Percentiles rank a stretch among this genome's conserved stretches.
Conservation (phyloP, 2,113 vertebrate genomes). For the Nothobranchius kuhntae region DNA sequence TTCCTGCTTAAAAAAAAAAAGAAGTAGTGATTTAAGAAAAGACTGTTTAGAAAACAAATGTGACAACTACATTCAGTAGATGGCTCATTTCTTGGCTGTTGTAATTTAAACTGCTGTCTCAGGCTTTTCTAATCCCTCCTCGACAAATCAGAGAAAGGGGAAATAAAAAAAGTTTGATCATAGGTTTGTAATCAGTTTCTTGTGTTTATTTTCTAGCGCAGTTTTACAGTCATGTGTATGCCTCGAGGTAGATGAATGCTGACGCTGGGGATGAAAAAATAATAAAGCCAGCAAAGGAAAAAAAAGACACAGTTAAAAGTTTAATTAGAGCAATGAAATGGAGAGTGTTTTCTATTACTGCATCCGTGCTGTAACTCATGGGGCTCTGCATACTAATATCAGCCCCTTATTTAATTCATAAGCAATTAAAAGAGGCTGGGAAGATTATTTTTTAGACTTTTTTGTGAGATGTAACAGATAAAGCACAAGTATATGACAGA, state of each 20-base stretch:
- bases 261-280: constrained; percentile 23
- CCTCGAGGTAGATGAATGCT: constrained; percentile 45
- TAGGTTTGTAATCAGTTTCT: constrained; percentile 27
- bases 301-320: constrained; percentile 54
- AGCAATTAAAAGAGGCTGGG: constrained; percentile 47
- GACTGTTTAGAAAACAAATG: constrained; percentile 8
- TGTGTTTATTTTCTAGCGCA: constrained; percentile 21
- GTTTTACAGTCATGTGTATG: constrained; percentile 23
- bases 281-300: neutral
- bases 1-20: constrained; percentile 11
- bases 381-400: constrained; percentile 64
- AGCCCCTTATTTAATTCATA: constrained; percentile 54
- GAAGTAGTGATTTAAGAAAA: constrained; percentile 19
- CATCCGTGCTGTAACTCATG: constrained; percentile 45
- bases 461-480: neutral
- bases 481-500: neutral
- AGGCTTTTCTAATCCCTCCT: constrained; percentile 6
- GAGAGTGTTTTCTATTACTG: constrained; percentile 63
- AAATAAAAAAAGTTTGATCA: constrained; percentile 5
- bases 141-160: constrained; percentile 11
- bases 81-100: constrained; percentile 7
- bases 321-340: constrained; percentile 66
- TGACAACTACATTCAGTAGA: constrained; percentile 27
- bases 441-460: constrained; percentile 30
- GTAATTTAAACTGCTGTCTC: constrained; percentile 20